These are phyloP conservation scores for Balaeniceps rex DNA, from an alignment of 2,113 vertebrate species.

Conservation along the genomic window DNA sequence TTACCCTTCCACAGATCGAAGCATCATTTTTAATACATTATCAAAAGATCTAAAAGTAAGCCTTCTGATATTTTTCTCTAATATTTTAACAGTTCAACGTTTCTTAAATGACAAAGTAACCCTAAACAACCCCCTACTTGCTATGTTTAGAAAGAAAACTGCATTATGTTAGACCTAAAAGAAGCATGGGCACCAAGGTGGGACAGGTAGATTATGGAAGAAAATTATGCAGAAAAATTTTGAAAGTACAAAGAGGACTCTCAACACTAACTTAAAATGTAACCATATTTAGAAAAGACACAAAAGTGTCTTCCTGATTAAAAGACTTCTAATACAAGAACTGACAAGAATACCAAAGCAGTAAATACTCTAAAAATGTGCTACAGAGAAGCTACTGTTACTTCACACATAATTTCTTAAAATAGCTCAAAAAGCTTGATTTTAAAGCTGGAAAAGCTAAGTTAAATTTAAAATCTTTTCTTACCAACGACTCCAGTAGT, in stretches of 20 bases:
- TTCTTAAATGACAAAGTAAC: neutral
- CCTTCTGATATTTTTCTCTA: neutral
- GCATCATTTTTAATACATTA: neutral
- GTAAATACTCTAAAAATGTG: neutral
- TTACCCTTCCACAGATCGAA: neutral
- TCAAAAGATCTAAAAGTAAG: fast-evolving
- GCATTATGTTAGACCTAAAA: neutral
- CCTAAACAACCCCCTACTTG: neutral
- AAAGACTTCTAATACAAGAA: neutral
- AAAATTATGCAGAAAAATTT: neutral
- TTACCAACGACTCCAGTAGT: constrained; percentile 98
- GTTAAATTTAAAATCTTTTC: neutral
- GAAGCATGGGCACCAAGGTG: fast-evolving
- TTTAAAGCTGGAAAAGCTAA: neutral
- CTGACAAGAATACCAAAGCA: neutral
- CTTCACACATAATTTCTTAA: neutral
- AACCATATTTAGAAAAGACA: neutral
- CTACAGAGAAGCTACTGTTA: neutral
- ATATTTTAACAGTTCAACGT: neutral
- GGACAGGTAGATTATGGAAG: neutral
- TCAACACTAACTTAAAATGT: neutral
- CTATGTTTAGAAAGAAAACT: neutral
- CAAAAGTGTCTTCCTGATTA: neutral
- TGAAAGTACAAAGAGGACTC: neutral
- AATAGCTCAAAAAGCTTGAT: neutral